These are phyloP conservation scores for Latrodectus hesperus DNA, from an alignment of 2,888 invertebrate genomes.

Conservation along the genomic window DNA sequence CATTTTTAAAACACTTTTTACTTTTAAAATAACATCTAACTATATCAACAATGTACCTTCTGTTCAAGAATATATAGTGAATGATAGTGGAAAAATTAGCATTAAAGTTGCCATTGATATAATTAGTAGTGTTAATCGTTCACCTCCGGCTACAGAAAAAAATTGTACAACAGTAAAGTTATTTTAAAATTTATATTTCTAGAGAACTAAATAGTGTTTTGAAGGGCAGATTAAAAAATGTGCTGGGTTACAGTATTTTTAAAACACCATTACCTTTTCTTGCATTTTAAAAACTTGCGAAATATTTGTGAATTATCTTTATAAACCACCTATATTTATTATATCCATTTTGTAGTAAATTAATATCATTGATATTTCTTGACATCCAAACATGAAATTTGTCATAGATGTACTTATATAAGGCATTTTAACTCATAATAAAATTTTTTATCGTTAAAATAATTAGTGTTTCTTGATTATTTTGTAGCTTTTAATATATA, in stretches of 20 bases:
- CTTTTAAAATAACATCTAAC: slow-evolving; percentile 1
- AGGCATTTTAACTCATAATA: no score
- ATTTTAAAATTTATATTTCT: not conserved
- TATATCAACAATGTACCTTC: not conserved
- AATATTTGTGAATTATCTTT: no score
- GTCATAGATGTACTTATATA: no score
- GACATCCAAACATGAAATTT: no score
- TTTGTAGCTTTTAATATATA: no score
- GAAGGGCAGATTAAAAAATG: slow-evolving; percentile 3
- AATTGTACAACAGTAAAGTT: not conserved
- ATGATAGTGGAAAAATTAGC: not conserved
- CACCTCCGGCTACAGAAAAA: not conserved
- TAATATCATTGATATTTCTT: no score
- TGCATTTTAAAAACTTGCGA: not conserved
- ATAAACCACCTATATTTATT: no score
- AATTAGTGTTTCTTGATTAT: no score
- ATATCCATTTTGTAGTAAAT: no score
- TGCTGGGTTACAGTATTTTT: slow-evolving; percentile 4
- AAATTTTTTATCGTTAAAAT: no score
- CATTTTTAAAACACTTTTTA: not conserved
- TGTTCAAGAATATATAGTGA: not conserved
- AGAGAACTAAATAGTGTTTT: not conserved
- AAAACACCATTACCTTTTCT: slow-evolving; percentile 11
- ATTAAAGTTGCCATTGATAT: not conserved
- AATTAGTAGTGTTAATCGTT: not conserved